Percentiles rank a stretch among this genome's conserved stretches.
Conservation (phyloP, 2,113 vertebrate genomes). For the Cyprinus carpio region DNA sequence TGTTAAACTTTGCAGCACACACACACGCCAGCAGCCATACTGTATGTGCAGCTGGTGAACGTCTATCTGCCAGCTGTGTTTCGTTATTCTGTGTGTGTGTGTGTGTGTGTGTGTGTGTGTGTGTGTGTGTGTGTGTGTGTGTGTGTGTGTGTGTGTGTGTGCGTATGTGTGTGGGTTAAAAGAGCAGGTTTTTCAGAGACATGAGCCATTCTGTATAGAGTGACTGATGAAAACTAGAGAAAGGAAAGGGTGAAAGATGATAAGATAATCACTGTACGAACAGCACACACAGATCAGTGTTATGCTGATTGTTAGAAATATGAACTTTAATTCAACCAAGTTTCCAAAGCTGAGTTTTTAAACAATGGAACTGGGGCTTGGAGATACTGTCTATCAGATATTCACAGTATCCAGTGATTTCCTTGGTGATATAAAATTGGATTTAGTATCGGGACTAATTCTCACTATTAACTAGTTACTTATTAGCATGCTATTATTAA, state of each 20-base stretch:
- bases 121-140: not conserved
- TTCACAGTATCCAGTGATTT: not conserved
- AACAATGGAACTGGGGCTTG: not conserved
- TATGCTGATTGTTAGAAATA: not conserved
- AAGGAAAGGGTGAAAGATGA: conserved; percentile 13
- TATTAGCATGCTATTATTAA: too few species aligned
- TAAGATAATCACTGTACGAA: not conserved
- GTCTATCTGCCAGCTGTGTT: conserved; percentile 13
- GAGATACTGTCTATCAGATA: not conserved
- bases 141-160: not conserved
- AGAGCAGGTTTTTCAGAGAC: not conserved
- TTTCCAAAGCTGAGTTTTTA: not conserved
- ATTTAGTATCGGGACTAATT: too few species aligned
- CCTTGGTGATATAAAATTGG: not conserved
- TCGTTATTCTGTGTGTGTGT: not conserved
- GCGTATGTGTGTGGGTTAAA: not conserved
- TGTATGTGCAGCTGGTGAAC: conserved; percentile 19
- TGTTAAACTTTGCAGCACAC: conserved; percentile 12
- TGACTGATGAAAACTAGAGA: not conserved
- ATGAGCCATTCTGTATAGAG: not conserved
- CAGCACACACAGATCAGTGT: conserved; percentile 5
- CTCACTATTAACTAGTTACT: too few species aligned
- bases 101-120: not conserved
- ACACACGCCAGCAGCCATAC: conserved; percentile 1
- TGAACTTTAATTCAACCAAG: not conserved